Conservation (phyloP, 2,113 vertebrate genomes). For the Eclectus roratus region DNA sequence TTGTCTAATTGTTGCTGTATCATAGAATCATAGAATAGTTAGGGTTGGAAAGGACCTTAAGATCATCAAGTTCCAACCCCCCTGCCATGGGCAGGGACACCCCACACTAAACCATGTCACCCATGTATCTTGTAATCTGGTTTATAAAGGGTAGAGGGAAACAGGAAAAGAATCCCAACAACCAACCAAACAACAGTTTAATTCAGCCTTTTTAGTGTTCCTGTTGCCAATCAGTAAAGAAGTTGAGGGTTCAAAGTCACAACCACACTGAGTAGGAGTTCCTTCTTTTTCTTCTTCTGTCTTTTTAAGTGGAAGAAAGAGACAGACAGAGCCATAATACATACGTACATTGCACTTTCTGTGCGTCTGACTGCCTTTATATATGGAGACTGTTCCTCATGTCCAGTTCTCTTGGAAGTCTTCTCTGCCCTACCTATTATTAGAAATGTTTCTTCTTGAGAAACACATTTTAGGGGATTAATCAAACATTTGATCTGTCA, state of each 20-base stretch:
- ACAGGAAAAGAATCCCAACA: not conserved
- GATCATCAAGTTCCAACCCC: too few relatives aligned
- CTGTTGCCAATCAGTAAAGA: not conserved
- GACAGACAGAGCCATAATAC: not conserved
- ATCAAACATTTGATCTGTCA: constrained; percentile 5
- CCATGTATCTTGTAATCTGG: not conserved
- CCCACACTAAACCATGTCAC: too few relatives aligned
- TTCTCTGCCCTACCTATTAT: not conserved
- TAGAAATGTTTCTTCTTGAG: not conserved
- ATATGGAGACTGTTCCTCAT: not conserved
- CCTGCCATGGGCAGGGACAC: too few relatives aligned
- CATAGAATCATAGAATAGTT: too few relatives aligned
- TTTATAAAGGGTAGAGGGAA: not conserved
- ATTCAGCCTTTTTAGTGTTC: not conserved
- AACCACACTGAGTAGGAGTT: not conserved
- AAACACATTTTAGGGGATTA: not conserved
- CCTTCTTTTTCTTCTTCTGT: not conserved
- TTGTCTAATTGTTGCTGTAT: not conserved
- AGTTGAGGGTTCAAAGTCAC: not conserved
- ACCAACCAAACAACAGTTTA: not conserved
- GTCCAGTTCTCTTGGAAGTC: not conserved
- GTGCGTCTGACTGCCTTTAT: not conserved
- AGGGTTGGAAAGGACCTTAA: too few relatives aligned
- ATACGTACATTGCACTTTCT: not conserved
- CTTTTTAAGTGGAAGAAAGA: not conserved